Conservation (phyloP, 2,888 invertebrate genomes). For the Euphydryas editha region DNA sequence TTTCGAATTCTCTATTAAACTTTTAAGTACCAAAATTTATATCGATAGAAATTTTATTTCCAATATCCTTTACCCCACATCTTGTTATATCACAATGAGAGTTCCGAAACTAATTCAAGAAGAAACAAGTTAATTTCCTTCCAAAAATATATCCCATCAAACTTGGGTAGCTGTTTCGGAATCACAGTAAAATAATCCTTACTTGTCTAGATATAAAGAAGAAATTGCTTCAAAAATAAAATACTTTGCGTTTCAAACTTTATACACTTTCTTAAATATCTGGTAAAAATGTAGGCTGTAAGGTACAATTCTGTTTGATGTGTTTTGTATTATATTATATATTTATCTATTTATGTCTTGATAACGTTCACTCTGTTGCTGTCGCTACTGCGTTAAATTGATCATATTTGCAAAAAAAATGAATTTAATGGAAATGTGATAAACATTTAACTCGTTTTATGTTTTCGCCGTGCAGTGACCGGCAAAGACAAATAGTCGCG, state of each 20-base stretch:
- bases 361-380: too few species aligned
- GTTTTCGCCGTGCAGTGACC: too few species aligned
- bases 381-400: too few species aligned
- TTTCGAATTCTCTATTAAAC: background rate
- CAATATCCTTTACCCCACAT: conserved; percentile 18
- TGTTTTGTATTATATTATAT: background rate
- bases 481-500: too few species aligned
- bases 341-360: background rate
- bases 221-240: background rate
- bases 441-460: too few species aligned
- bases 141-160: conserved; percentile 19
- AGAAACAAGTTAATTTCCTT: conserved; percentile 34
- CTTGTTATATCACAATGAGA: conserved; percentile 19
- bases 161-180: background rate
- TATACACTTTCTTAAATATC: conserved; percentile 4
- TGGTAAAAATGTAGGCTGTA: conserved; percentile 7
- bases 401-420: too few species aligned
- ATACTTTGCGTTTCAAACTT: conserved; percentile 3
- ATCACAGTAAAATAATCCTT: background rate
- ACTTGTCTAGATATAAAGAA: background rate
- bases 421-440: too few species aligned
- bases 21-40: conserved; percentile 4
- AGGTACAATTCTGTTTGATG: background rate
- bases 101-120: conserved; percentile 27
- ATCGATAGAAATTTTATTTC: conserved; percentile 18